Base-by-base conservation (phyloP, 2,113 vertebrate genomes). In the Microcebus jonahi region DNA sequence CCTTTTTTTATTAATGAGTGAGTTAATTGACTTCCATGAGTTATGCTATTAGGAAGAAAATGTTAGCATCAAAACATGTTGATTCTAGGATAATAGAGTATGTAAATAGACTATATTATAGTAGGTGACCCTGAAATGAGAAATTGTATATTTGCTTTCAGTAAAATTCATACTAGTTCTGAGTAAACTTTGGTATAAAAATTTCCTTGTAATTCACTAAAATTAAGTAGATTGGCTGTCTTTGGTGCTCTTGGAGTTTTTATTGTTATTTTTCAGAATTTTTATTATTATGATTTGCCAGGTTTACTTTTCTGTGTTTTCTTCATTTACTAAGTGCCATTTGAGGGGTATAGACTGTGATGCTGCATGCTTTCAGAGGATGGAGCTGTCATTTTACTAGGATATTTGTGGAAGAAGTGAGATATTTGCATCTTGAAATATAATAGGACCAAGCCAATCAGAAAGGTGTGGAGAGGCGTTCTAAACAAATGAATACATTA, bases 171-270 rank as follows among this genome's bases (percentile, higher is more conserved):
- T 27, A 48, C 27, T 65, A 17, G 34, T 55, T 90, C 50, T 89
- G 53, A 77, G 9, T 95, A 77, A 80, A 57, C 55, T 85, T 81
- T 86, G 39, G 15, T 55, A 9, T 53, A 84, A 67, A 84, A 45
- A 42, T 29, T 94, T 90, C 65, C 55, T 17, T 36, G 20, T 39
- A 65, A 65, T 84, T 93, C 71, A 83, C 42, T 71, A 65, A 93
- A 75, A 88, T 63, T 18, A 88, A 75, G 27, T 76, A 59, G 48
- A 36, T 50, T 65, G 29, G 29, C 25, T 39, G 3, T n/a, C 29
- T 67, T 77, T 81, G 48, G 29, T 93, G 45, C 27, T 92, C n/a
- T 76, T 89, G 68, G 25, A 65, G 39, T 67, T 93, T 96, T 97
- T 76, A 53, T 71, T 82, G 42, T 18, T 36, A 7, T 63, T 91